Conservation (phyloP, 2,797 vertebrate genomes). For the Apodemus agrarius region DNA sequence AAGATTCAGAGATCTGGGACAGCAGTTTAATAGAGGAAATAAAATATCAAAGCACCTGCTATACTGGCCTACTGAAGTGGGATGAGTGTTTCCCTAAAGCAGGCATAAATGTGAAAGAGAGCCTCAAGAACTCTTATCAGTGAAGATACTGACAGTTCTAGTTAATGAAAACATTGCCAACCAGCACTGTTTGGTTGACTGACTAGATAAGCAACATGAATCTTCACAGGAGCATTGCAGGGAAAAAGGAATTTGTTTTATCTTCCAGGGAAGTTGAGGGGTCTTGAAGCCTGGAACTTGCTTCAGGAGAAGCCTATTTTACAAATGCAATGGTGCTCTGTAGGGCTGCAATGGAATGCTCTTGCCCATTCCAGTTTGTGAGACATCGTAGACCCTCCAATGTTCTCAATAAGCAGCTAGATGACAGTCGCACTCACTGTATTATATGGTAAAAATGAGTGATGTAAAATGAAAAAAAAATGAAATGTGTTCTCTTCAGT, state of each 20-base stretch:
- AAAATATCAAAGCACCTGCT: background rate
- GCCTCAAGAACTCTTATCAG: background rate
- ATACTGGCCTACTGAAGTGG: background rate
- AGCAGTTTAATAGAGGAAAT: background rate
- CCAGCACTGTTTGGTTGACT: background rate
- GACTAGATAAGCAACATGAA: background rate
- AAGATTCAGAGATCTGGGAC: background rate
- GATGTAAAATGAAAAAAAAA: background rate
- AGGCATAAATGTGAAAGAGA: background rate
- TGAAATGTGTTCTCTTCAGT: background rate
- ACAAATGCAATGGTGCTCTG: background rate
- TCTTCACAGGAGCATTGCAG: background rate
- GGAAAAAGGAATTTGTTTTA: too few species aligned
- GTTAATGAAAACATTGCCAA: background rate
- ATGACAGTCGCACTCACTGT: rapidly evolving
- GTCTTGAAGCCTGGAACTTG: too few species aligned
- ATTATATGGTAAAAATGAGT: background rate
- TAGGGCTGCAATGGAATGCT: too few species aligned
- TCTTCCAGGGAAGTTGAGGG: rapidly evolving
- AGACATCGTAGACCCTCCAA: too few species aligned
- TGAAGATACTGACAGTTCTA: background rate
- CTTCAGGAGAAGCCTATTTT: background rate
- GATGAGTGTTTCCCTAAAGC: too few species aligned
- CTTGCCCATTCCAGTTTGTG: background rate
- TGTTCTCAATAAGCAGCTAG: background rate